Evolutionary conservation across 2,888 invertebrate genomes (phyloP).

Genomic region (Coecobrya sp.): DNA sequence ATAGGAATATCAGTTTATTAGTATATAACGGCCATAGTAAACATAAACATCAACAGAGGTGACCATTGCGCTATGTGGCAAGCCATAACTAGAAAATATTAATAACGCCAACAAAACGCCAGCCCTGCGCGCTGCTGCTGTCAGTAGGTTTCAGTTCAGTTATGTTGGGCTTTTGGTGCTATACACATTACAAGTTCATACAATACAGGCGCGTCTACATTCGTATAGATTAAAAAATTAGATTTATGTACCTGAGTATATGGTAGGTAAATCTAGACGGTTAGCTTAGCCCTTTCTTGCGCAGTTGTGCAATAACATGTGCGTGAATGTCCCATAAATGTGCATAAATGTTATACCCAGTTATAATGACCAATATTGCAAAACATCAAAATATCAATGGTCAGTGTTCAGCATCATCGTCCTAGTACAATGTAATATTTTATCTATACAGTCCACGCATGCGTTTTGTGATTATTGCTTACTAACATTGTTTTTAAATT

Average conservation of each 20-base stretch:
- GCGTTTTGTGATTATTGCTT: neutral
- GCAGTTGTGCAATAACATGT: conserved; percentile 8
- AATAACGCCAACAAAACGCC: neutral
- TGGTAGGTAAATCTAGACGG: neutral
- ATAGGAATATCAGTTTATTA: no score
- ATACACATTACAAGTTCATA: neutral
- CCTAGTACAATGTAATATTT: neutral
- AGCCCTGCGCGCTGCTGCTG: neutral
- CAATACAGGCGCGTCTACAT: neutral
- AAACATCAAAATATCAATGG: neutral
- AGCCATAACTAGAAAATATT: neutral
- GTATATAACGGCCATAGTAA: neutral
- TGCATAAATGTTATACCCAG: neutral
- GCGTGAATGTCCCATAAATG: conserved; percentile 9
- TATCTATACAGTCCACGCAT: neutral
- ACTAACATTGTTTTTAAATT: neutral
- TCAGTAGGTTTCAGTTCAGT: neutral
- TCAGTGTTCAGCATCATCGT: neutral
- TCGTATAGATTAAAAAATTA: neutral
- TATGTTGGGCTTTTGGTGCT: neutral
- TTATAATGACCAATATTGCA: neutral
- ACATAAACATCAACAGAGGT: neutral
- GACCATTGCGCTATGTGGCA: neutral
- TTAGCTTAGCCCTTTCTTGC: neutral
- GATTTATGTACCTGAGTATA: neutral